These are phyloP conservation scores for Pollimyrus isidori DNA, from an alignment of 2,113 vertebrate species.

Conservation along the genomic window DNA sequence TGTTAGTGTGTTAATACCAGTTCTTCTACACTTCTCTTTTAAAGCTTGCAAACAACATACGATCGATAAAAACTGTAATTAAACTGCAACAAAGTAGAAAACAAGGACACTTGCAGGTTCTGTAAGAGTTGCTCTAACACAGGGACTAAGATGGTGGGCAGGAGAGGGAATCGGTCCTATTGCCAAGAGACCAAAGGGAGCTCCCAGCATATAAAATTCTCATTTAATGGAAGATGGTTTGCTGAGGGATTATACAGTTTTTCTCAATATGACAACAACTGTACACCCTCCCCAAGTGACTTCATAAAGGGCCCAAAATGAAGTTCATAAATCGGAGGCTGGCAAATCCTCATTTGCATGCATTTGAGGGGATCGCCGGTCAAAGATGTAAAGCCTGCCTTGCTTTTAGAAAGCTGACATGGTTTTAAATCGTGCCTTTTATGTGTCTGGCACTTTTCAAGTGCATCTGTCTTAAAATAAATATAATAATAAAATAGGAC, in stretches of 20 bases:
- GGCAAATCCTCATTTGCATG: slow-evolving; percentile 30
- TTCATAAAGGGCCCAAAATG: not conserved
- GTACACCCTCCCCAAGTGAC: not conserved
- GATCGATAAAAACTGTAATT: not conserved
- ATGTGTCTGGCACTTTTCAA: slow-evolving; percentile 19
- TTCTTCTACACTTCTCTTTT: not conserved
- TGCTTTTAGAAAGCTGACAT: slow-evolving; percentile 37
- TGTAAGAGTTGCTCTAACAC: not conserved
- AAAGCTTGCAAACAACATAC: not conserved
- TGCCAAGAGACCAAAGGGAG: not conserved
- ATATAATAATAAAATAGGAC: not conserved
- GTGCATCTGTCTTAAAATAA: slow-evolving; percentile 18
- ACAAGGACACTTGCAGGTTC: not conserved
- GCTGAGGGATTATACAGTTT: not conserved
- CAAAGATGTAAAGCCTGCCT: slow-evolving; percentile 36
- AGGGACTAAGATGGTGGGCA: not conserved
- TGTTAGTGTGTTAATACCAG: not conserved
- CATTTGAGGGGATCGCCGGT: slow-evolving; percentile 24
- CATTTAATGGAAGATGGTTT: not conserved
- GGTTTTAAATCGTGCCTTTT: slow-evolving; percentile 26
- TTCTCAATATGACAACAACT: not conserved
- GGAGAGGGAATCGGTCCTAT: not conserved
- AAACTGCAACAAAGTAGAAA: not conserved
- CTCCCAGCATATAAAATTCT: not conserved
- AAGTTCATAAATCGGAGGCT: not conserved